Evolutionary conservation across 2,888 invertebrate species (phyloP), one percentile per base, ranked within the genome.

Genomic region (Sarcophaga carnaria): DNA sequence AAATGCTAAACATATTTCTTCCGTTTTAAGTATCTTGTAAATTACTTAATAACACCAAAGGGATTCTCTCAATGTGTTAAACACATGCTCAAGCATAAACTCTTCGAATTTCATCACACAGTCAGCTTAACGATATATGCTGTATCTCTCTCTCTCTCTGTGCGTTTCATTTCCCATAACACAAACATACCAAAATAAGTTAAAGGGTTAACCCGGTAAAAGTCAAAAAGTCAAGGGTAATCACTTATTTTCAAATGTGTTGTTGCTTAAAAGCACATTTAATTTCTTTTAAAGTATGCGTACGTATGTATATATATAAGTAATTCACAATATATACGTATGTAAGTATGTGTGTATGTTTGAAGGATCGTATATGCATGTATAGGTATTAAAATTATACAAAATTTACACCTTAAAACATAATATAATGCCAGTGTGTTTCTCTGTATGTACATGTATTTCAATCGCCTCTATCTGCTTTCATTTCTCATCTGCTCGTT

Each of bases 1-100:
- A 92, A 92, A 91, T 91, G 90, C 90, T 91, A 90, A 91, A 91
- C 91, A 92, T 92, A 92, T 92, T 91, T 92, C 92, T 91, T 54
- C 17, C 91, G 89, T 90, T 91, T 87, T 92, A 92, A 92, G 92
- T 92, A 92, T 92, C 92, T 91, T 91, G 91, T 91, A 91, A 92
- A 92, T 92, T 91, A 92, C 92, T 92, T 92, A 92, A 92, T 92
- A 92, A 91, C 91, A 87, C 86, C 86, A 81, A 83, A 87, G 86
- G 86, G 86, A 83, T 74, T 86, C 59, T 86, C 59, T 74, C 60
- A 67, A 59, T 25, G 69, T 80, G 67, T 72, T 69, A 62, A 81
- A 54, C 54, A 54, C 8, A 64, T n/a, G 17, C 20, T 37, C 69
- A 69, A 4, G 62, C 63, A 69, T 5, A 71, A n/a, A 6, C 37